phyloP scores from a whole-genome alignment of 2,888 invertebrate species.

The Perizoma affinitatum region DNA sequence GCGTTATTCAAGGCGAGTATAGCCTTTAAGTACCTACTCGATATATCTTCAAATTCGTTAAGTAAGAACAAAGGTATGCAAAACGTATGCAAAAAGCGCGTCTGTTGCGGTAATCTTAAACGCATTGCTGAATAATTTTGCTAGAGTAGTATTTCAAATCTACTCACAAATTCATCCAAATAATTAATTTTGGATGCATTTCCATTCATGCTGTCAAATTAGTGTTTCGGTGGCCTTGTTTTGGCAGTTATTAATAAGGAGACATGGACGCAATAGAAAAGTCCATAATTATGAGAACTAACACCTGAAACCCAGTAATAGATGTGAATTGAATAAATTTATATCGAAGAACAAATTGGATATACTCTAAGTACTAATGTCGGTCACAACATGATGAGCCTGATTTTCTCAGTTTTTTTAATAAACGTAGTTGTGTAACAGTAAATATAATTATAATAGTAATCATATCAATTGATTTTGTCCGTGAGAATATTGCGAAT shows the following conservation, averaged over 20 bases:
- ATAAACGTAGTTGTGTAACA: too few relatives aligned
- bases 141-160: too few relatives aligned
- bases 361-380: too few relatives aligned
- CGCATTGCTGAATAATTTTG: not conserved
- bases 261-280: not conserved
- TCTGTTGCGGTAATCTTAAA: conserved; percentile 11
- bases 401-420: too few relatives aligned
- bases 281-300: not conserved
- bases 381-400: too few relatives aligned
- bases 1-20: conserved; percentile 19
- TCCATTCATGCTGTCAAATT: not conserved
- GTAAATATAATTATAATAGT: too few relatives aligned
- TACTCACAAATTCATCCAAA: not conserved
- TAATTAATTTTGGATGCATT: not conserved
- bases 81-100: conserved; percentile 15
- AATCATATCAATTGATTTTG: too few relatives aligned
- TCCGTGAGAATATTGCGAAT: too few relatives aligned
- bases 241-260: not conserved
- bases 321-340: not conserved
- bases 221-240: not conserved
- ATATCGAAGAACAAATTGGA: too few relatives aligned
- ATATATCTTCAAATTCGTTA: conserved; percentile 1
- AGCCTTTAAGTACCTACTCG: not conserved
- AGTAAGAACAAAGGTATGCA: conserved; percentile 2
- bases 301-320: conserved; percentile 1